Percentiles rank a stretch among this genome's conserved stretches.
These are phyloP conservation scores for Pampusana beccarii DNA, from an alignment of 2,113 vertebrate genomes.

Conservation along the genomic window DNA sequence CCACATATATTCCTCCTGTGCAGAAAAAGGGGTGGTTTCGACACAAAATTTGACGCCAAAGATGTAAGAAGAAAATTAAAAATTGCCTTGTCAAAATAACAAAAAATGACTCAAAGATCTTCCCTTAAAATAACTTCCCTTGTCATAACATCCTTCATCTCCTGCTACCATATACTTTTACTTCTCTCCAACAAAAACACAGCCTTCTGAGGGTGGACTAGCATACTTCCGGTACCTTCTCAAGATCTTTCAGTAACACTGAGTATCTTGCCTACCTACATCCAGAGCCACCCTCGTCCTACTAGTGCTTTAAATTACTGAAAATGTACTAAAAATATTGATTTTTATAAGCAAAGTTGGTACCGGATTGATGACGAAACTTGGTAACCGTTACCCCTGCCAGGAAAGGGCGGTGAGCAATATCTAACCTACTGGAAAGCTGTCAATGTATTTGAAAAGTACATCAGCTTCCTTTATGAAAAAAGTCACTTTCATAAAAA, in stretches of 20 bases:
- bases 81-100: neutral
- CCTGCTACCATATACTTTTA: neutral
- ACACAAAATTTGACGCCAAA: neutral
- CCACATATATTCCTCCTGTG: neutral
- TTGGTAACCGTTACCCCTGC: neutral
- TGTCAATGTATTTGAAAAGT: neutral
- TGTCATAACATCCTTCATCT: neutral
- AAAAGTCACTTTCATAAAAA: neutral
- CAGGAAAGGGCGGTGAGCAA: neutral
- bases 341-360: neutral
- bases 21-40: neutral
- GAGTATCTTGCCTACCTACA: neutral
- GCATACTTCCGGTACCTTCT: neutral
- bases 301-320: neutral
- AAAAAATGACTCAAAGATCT: neutral
- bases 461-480: neutral
- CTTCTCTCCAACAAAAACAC: neutral
- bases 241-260: neutral
- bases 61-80: neutral
- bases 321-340: neutral
- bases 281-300: neutral
- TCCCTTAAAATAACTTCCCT: neutral
- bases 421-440: neutral
- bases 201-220: neutral
- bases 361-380: neutral